These are phyloP conservation scores for Lerema accius DNA, from an alignment of 1,140 invertebrate species.

Conservation along the genomic window DNA sequence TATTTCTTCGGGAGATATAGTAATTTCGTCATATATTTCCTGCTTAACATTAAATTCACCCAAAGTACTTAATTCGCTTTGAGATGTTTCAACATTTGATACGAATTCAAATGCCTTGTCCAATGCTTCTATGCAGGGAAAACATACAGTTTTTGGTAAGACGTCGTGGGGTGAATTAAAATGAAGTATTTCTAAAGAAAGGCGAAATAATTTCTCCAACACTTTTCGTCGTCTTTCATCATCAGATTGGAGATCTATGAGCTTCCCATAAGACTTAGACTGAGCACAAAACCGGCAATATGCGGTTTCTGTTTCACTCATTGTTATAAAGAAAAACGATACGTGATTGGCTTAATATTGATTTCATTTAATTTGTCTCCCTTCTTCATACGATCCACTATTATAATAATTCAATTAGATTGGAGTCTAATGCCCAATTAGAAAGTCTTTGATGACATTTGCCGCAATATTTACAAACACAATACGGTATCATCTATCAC, in stretches of 20 bases:
- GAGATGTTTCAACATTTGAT: slow-evolving; percentile 52
- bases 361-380: too few species aligned
- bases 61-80: slow-evolving; percentile 25
- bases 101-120: slow-evolving; percentile 61
- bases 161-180: slow-evolving; percentile 11
- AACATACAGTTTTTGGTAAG: slow-evolving; percentile 60
- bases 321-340: slow-evolving; percentile 15
- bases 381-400: too few species aligned
- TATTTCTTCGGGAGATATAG: slow-evolving; percentile 19
- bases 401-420: too few species aligned
- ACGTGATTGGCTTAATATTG: neutral
- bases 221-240: slow-evolving; percentile 46
- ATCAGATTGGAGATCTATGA: slow-evolving; percentile 48
- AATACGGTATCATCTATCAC: too few species aligned
- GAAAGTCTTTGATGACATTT: too few species aligned
- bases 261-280: slow-evolving; percentile 50
- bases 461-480: too few species aligned
- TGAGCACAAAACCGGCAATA: slow-evolving; percentile 61
- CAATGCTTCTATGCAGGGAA: slow-evolving; percentile 52
- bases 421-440: too few species aligned
- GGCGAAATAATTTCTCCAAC: slow-evolving; percentile 44
- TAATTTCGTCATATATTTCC: slow-evolving; percentile 8
- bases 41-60: neutral
- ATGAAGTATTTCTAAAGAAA: slow-evolving; percentile 27
- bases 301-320: slow-evolving; percentile 41